Evolutionary conservation across 2,113 vertebrate genomes (phyloP).

Genomic region (Archocentrus centrarchus): DNA sequence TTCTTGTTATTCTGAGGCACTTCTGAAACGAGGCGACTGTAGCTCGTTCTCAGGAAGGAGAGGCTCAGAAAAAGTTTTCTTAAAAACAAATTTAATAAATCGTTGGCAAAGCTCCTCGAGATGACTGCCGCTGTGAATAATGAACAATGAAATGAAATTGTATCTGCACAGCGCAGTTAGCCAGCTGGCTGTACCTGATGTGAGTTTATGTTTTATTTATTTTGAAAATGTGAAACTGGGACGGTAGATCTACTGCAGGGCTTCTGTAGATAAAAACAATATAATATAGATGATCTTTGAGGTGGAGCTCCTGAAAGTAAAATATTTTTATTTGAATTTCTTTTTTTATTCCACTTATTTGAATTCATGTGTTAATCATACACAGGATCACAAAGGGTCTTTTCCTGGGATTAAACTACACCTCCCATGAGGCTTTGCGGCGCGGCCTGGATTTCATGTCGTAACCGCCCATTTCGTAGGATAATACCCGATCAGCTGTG

Average conservation of each 20-base stretch:
- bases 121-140: not conserved
- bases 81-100: not conserved
- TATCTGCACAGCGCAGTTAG: not conserved
- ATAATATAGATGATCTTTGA: not conserved
- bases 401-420: slow-evolving; percentile 8
- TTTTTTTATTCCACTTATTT: not conserved
- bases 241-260: not conserved
- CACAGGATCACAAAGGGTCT: no score
- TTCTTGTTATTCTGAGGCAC: no score
- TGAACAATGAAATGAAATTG: not conserved
- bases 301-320: no score
- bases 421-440: slow-evolving; percentile 24
- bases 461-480: slow-evolving; percentile 21
- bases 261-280: not conserved
- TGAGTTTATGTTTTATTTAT: not conserved
- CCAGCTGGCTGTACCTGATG: not conserved
- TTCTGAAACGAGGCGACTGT: no score
- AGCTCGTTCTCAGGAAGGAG: no score
- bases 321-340: not conserved
- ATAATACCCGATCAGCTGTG: slow-evolving; percentile 46
- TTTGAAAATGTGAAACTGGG: no score
- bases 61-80: no score
- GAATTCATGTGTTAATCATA: not conserved
- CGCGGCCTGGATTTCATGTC: not conserved
- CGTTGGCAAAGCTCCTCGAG: no score